Conservation (phyloP, 2,797 vertebrate species). For the Falco peregrinus region DNA sequence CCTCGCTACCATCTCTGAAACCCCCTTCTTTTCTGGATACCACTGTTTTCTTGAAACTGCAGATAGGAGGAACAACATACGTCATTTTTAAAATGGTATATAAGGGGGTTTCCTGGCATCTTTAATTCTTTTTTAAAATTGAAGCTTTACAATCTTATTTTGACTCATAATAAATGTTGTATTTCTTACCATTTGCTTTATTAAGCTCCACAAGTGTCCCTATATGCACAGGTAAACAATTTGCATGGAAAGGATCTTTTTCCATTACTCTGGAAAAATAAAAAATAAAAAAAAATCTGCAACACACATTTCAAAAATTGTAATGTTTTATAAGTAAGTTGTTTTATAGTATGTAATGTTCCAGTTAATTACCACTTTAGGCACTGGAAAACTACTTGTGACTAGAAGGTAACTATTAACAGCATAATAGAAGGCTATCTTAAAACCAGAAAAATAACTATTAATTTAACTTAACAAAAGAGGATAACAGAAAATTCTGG, state of each 20-base stretch:
- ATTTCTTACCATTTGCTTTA: slow-evolving; percentile 93
- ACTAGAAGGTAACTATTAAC: not conserved
- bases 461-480: not conserved
- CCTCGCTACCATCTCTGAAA: not conserved
- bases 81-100: not conserved
- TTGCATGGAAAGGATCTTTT: slow-evolving; percentile 98
- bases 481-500: not conserved
- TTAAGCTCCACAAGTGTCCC: slow-evolving; percentile 97
- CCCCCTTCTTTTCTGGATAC: not conserved
- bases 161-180: not conserved
- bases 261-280: slow-evolving; percentile 91
- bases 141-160: not conserved
- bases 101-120: not conserved
- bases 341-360: not conserved
- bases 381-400: not conserved
- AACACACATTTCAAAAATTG: not conserved
- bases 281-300: not conserved
- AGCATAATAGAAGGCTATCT: not conserved
- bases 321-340: not conserved
- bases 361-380: not conserved
- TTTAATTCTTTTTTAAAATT: not conserved
- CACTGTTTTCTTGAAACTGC: not conserved
- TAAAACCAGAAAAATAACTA: not conserved
- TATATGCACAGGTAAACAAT: slow-evolving; percentile 98
- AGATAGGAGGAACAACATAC: not conserved